A percentile compares a stretch with the other conserved stretches of the same genome.
Evolutionary conservation across 2,797 vertebrate species (phyloP).

Genomic region (Ambastaia sidthimunki): DNA sequence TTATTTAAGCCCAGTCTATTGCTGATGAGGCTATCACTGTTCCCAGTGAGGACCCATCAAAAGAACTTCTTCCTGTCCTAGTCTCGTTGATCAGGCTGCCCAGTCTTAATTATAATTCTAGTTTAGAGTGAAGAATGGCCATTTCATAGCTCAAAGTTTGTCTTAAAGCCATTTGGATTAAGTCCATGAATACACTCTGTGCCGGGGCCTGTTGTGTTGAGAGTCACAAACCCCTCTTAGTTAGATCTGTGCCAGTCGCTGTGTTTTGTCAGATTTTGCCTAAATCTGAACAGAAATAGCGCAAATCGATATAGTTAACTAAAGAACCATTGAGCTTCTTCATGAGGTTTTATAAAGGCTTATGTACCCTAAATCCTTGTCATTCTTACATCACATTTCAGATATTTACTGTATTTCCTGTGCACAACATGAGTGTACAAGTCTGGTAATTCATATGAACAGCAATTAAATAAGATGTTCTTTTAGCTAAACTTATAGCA

Average conservation of each 20-base stretch:
- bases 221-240: constrained; percentile 33
- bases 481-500: no score
- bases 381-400: background rate
- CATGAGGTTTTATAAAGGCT: background rate
- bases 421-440: no score
- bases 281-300: background rate
- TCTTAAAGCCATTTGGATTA: constrained; percentile 45
- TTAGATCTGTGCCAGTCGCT: background rate
- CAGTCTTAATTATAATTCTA: constrained; percentile 42
- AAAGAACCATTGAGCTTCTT: background rate
- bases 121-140: constrained; percentile 33
- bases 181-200: constrained; percentile 28
- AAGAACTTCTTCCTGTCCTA: constrained; percentile 28
- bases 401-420: background rate
- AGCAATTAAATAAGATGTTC: no score
- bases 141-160: constrained; percentile 49
- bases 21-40: constrained; percentile 27
- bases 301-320: background rate
- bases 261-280: background rate
- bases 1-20: constrained; percentile 14
- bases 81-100: constrained; percentile 32
- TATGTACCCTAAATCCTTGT: background rate
- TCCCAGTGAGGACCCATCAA: constrained; percentile 18
- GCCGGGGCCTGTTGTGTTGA: background rate
- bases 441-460: no score